Percentiles rank a stretch among this genome's conserved stretches.
Conservation (phyloP, 2,113 vertebrate species). For the Hemibagrus wyckioides region DNA sequence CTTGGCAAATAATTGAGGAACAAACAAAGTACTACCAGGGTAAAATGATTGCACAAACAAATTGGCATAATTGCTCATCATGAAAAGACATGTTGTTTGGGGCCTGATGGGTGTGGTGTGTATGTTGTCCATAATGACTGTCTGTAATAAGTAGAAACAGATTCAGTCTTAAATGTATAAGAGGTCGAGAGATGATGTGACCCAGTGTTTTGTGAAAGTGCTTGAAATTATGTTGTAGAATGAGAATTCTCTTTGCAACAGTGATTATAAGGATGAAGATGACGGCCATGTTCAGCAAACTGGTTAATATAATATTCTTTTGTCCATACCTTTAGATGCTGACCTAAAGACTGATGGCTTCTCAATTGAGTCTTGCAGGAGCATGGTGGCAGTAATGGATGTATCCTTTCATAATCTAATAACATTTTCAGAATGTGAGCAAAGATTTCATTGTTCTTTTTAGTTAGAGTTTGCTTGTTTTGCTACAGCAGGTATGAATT, state of each 20-base stretch:
- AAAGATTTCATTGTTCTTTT: background rate
- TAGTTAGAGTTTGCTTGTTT: background rate
- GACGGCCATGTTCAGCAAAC: background rate
- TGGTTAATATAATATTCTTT: background rate
- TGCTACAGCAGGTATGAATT: background rate
- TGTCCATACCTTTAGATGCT: conserved; percentile 68
- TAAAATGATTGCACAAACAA: background rate
- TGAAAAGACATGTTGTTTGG: background rate
- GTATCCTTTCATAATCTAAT: conserved; percentile 77
- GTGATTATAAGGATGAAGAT: background rate
- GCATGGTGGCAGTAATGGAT: conserved; percentile 96
- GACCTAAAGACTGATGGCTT: conserved; percentile 88
- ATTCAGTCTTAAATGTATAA: background rate
- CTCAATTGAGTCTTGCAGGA: conserved; percentile 89
- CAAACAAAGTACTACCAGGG: background rate
- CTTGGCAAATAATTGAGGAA: background rate
- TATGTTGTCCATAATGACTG: background rate
- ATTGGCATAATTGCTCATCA: background rate
- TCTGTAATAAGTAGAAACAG: background rate
- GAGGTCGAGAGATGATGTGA: background rate
- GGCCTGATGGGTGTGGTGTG: background rate
- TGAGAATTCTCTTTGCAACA: background rate
- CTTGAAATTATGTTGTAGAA: background rate
- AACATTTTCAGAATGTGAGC: background rate
- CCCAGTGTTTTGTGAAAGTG: background rate